These are phyloP conservation scores for Philaethria dido DNA, from an alignment of 2,888 invertebrate species.

Conservation along the genomic window DNA sequence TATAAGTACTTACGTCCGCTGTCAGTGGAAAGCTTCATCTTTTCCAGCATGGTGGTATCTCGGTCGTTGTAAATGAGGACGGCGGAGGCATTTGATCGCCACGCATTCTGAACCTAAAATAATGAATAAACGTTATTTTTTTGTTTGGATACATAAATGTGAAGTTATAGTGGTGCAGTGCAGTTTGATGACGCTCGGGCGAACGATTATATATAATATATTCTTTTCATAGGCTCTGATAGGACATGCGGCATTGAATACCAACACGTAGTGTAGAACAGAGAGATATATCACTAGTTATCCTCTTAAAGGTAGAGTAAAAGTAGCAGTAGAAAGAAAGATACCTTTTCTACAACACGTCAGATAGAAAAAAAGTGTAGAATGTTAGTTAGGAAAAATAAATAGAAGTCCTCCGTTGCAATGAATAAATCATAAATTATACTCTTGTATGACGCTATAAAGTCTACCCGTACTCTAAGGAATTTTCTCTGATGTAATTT, in stretches of 20 bases:
- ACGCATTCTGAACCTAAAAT: slow-evolving; percentile 88
- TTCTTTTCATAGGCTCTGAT: too few relatives aligned
- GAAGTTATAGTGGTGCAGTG: too few relatives aligned
- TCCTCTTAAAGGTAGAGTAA: too few relatives aligned
- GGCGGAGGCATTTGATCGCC: slow-evolving; percentile 88
- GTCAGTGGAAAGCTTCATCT: slow-evolving; percentile 89
- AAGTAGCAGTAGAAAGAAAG: too few relatives aligned
- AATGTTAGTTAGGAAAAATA: background rate
- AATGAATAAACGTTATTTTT: background rate
- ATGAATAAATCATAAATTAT: slow-evolving; percentile 4
- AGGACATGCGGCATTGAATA: too few relatives aligned
- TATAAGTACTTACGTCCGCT: slow-evolving; percentile 87
- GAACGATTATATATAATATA: too few relatives aligned
- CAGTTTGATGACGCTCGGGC: too few relatives aligned
- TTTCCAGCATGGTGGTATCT: slow-evolving; percentile 87
- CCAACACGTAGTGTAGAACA: too few relatives aligned
- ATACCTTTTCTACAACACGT: too few relatives aligned
- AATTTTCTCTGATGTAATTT: slow-evolving; percentile 12
- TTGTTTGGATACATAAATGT: too few relatives aligned
- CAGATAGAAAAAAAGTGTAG: background rate
- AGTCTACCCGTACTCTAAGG: background rate
- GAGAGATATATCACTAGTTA: too few relatives aligned
- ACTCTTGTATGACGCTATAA: background rate
- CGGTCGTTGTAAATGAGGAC: slow-evolving; percentile 93
- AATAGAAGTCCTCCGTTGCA: background rate